Evolutionary conservation across 1,140 invertebrate genomes (phyloP).

Genomic region (Drosophila equinoxialis): DNA sequence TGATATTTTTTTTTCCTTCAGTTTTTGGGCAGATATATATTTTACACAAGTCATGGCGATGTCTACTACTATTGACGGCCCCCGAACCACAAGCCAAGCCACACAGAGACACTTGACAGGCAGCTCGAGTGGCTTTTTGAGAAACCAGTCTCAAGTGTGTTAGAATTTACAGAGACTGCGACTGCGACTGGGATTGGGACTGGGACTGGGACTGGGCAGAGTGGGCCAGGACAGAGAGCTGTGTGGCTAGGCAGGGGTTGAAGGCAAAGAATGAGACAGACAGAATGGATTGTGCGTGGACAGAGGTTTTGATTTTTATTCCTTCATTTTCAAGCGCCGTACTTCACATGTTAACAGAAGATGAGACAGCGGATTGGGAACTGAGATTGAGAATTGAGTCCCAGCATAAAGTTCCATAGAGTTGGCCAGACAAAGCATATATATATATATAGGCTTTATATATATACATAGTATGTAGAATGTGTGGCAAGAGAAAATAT

Average conservation of each 20-base stretch:
- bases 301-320: constrained; percentile 24
- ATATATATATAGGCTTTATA: not conserved
- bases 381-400: constrained; percentile 45
- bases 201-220: too few relatives aligned
- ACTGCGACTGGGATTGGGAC: constrained; percentile 3
- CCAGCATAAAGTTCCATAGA: not conserved
- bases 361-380: constrained; percentile 32
- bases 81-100: constrained; percentile 39
- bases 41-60: constrained; percentile 71
- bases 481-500: constrained; percentile 47
- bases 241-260: not conserved
- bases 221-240: too few relatives aligned
- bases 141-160: constrained; percentile 77
- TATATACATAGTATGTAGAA: constrained; percentile 14
- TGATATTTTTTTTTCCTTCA: constrained; percentile 25
- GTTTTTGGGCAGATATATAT: constrained; percentile 51
- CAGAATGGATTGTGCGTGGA: constrained; percentile 31
- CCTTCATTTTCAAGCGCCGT: constrained; percentile 68
- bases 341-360: constrained; percentile 53
- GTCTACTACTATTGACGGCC: constrained; percentile 58
- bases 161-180: constrained; percentile 66
- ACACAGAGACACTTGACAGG: constrained; percentile 71
- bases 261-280: constrained; percentile 20
- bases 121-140: constrained; percentile 75
- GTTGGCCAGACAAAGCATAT: not conserved